These are phyloP conservation scores for Archaeoteleia sp. DNA, from an alignment of 2,888 invertebrate genomes.

Conservation along the genomic window DNA sequence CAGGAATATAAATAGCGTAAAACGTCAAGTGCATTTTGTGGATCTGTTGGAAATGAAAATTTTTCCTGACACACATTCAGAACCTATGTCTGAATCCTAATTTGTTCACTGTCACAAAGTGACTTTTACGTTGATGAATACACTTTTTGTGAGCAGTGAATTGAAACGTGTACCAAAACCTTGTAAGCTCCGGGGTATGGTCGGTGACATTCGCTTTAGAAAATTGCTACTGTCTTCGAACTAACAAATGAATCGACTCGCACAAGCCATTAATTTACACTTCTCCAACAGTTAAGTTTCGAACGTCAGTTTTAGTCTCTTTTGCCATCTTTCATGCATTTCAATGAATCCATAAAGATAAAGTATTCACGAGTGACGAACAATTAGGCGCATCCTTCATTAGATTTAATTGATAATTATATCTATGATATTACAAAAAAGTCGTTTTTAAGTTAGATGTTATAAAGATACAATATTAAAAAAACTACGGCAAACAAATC, in stretches of 20 bases:
- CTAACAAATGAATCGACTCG: constrained; percentile 35
- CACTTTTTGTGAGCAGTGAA: constrained; percentile 24
- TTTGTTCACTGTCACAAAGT: constrained; percentile 12
- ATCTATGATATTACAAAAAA: too few species aligned
- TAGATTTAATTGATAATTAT: too few species aligned
- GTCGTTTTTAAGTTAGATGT: too few species aligned
- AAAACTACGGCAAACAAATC: too few species aligned
- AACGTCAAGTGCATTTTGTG: too few species aligned
- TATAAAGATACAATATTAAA: too few species aligned
- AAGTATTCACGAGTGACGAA: too few species aligned
- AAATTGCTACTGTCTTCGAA: constrained; percentile 39
- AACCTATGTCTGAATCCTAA: constrained; percentile 4
- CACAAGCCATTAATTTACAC: constrained; percentile 30
- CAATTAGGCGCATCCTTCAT: too few species aligned
- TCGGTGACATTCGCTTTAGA: constrained; percentile 11
- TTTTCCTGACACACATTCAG: too few species aligned
- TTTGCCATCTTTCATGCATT: neutral
- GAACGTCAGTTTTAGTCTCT: constrained; percentile 13
- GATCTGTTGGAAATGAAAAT: too few species aligned
- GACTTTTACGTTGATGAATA: constrained; percentile 21
- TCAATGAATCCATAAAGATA: too few species aligned
- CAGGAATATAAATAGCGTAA: too few species aligned
- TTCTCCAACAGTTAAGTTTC: constrained; percentile 17
- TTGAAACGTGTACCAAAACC: constrained; percentile 10
- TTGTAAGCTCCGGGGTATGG: constrained; percentile 1